Conservation (phyloP, 2,797 vertebrate species). For the Aeoliscus strigatus region DNA sequence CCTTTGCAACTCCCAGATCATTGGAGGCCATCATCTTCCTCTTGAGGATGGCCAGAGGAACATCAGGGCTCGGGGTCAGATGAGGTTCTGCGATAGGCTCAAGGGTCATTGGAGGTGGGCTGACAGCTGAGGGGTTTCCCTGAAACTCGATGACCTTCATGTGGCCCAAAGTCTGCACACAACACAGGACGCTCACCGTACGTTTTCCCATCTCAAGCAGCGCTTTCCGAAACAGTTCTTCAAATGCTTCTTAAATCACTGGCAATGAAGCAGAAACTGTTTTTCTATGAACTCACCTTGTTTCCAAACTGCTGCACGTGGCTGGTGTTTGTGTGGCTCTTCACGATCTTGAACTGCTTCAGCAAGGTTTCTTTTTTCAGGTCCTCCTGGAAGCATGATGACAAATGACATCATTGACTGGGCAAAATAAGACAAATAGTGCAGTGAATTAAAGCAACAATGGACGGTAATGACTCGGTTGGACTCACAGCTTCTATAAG, state of each 20-base stretch:
- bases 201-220: background rate
- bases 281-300: too few species aligned
- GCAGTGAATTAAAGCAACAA: background rate
- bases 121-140: constrained; percentile 66
- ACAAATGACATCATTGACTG: background rate
- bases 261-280: too few species aligned
- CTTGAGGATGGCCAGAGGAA: constrained; percentile 91
- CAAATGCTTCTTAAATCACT: too few species aligned
- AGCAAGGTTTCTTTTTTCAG: constrained; percentile 83
- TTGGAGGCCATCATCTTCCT: constrained; percentile 85
- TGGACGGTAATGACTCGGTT: too few species aligned
- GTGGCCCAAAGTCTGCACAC: constrained; percentile 79
- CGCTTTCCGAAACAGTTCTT: background rate
- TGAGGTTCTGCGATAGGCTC: constrained; percentile 69
- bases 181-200: background rate
- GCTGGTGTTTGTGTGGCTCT: constrained; percentile 88
- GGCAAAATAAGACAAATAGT: background rate
- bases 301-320: constrained; percentile 97
- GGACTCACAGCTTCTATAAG: too few species aligned
- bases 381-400: constrained; percentile 81
- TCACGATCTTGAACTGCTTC: constrained; percentile 90
- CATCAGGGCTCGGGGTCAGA: constrained; percentile 87
- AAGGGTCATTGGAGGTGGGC: constrained; percentile 49
- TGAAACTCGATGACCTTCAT: constrained; percentile 94
- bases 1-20: constrained; percentile 61